Percentiles rank a stretch among this genome's conserved stretches.
These are phyloP conservation scores for Sclerodermus sp. DNA, from an alignment of 2,888 invertebrate species.

Conservation along the genomic window DNA sequence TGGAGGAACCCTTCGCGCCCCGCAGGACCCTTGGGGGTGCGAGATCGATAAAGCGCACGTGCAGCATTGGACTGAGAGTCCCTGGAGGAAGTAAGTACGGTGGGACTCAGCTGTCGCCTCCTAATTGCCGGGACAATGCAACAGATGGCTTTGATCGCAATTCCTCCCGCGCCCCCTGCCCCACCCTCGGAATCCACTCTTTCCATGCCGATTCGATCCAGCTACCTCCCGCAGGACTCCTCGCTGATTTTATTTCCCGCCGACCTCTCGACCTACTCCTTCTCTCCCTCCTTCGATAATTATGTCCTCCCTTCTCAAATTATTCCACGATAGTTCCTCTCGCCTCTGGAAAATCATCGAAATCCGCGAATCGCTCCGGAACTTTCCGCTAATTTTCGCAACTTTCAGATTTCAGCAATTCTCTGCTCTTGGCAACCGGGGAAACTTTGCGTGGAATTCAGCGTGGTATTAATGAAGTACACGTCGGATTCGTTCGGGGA, in stretches of 20 bases:
- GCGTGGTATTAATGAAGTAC: no score
- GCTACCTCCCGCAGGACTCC: not conserved
- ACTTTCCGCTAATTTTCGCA: no score
- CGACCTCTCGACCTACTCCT: not conserved
- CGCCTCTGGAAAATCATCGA: no score
- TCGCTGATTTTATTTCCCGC: not conserved
- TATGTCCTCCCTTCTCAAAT: not conserved
- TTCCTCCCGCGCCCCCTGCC: constrained; percentile 36
- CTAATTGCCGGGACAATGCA: constrained; percentile 59
- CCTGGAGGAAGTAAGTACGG: constrained; percentile 53
- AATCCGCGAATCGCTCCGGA: no score
- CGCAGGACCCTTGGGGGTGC: not conserved
- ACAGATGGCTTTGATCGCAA: constrained; percentile 59
- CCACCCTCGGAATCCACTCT: constrained; percentile 8
- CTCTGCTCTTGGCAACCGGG: no score
- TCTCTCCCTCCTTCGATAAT: not conserved
- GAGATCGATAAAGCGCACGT: constrained; percentile 49
- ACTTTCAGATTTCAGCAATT: no score
- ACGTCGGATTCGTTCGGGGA: no score
- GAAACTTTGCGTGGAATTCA: no score
- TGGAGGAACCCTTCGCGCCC: not conserved
- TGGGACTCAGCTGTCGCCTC: constrained; percentile 58
- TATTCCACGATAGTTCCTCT: no score
- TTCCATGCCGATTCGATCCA: not conserved
- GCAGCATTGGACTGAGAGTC: constrained; percentile 49